These are phyloP conservation scores for Entomobrya multifasciata DNA, from an alignment of 2,888 invertebrate genomes.

Conservation along the genomic window DNA sequence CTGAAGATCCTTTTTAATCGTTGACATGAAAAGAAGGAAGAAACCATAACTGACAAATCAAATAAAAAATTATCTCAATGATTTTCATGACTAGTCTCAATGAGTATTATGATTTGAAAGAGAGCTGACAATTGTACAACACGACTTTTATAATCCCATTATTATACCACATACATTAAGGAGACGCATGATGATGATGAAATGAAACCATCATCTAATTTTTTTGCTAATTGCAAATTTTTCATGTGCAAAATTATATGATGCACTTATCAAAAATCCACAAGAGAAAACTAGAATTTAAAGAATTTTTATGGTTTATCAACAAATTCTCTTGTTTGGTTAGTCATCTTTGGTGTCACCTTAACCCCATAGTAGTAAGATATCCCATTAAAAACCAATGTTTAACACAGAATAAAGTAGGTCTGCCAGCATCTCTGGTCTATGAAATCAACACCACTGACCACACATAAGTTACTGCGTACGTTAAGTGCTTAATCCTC, in stretches of 20 bases:
- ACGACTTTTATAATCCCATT: too few relatives aligned
- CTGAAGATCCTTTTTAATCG: too few relatives aligned
- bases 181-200: background rate
- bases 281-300: conserved; percentile 26
- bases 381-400: conserved; percentile 20
- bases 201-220: background rate
- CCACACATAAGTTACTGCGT: conserved; percentile 2
- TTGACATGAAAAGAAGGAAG: too few relatives aligned
- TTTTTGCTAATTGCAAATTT: too few relatives aligned
- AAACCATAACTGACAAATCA: too few relatives aligned
- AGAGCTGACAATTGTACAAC: too few relatives aligned
- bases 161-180: background rate
- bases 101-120: too few relatives aligned
- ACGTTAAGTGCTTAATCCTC: background rate
- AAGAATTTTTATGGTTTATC: background rate
- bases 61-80: too few relatives aligned
- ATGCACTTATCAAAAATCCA: background rate
- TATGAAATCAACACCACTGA: conserved; percentile 33
- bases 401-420: conserved; percentile 45
- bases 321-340: background rate
- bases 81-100: too few relatives aligned
- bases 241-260: too few relatives aligned
- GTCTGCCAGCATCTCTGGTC: too few relatives aligned
- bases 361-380: background rate
- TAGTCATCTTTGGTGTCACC: conserved; percentile 22